Evolutionary conservation across 1,140 invertebrate genomes (phyloP), one percentile per base, ranked within the genome.

Genomic region (Diachasmimorpha longicaudata): DNA sequence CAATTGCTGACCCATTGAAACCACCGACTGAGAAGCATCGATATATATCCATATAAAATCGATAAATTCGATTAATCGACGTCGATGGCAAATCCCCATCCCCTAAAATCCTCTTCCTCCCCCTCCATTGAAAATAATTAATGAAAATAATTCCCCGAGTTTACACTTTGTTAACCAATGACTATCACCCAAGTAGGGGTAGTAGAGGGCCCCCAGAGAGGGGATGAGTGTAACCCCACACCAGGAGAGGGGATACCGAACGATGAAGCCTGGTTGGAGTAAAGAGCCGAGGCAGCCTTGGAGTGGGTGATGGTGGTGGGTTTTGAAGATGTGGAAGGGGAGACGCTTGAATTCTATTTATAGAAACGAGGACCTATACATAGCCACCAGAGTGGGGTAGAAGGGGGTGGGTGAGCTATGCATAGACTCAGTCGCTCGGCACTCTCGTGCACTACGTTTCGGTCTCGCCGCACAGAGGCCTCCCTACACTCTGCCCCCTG

Each of bases 321-420:
- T 77, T 63, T 37, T 67, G 71, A 78, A 58, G 48, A 42, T 39
- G 23, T 36, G 67, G 79, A 46, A 23, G 52, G 73, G 58, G 16
- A 66, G 63, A 71, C 67, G 72, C 76, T 81, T 81, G 83, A 79
- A 82, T 85, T 85, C 86, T 87, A 87, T 87, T 87, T 86, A 87
- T 87, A 87, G 86, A 86, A 85, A 77, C 76, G 81, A 81, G 79
- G 82, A 85, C 80, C 85, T 87, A 87, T 87, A 83, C 84, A 86
- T 87, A 87, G 86, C 77, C 78, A 13, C n/a, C 36, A 52, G 11
- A 52, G 52, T 14, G 52, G 9, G 16, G 16, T 11, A 4, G 52
- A 4, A 52, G 48, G 14, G 48, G n/a, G 21, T 81, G 81, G 79
- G 79, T 80, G 82, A 80, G 85, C 85, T 86, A 87, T 86, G 83